Conservation (phyloP, 1,140 invertebrate species). For the Anoplophora glabripennis region DNA sequence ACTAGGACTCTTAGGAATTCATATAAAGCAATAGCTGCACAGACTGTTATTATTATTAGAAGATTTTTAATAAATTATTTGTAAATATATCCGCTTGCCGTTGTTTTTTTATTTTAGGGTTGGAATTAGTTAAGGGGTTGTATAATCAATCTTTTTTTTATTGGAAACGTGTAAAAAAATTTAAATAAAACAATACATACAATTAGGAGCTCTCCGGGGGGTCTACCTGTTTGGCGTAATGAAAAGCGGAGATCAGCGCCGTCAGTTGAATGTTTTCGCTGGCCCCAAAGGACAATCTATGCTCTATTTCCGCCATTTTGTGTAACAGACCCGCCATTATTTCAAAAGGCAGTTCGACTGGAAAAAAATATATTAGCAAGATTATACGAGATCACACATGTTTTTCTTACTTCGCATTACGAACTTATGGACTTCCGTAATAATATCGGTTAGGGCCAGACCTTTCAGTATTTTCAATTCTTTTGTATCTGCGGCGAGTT, state of each 20-base stretch:
- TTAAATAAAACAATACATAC: background rate
- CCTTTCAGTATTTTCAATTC: conserved; percentile 84
- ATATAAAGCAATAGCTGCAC: too few relatives aligned
- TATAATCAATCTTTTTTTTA: too few relatives aligned
- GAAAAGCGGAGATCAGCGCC: conserved; percentile 76
- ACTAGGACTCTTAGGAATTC: too few relatives aligned
- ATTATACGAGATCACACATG: background rate
- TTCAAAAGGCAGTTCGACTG: conserved; percentile 78
- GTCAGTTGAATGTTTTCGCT: conserved; percentile 84
- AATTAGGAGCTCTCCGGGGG: conserved; percentile 17
- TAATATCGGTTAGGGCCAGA: conserved; percentile 83
- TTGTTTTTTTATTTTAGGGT: too few relatives aligned
- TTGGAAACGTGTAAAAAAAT: too few relatives aligned
- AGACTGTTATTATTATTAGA: too few relatives aligned
- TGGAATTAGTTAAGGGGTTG: too few relatives aligned
- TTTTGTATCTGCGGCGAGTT: conserved; percentile 66
- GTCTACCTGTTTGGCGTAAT: conserved; percentile 60
- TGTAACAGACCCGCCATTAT: conserved; percentile 72
- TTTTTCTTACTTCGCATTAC: conserved; percentile 77
- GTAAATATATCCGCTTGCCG: too few relatives aligned
- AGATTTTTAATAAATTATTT: too few relatives aligned
- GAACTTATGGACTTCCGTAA: conserved; percentile 82
- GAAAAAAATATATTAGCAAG: conserved; percentile 45
- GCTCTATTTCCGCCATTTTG: conserved; percentile 81
- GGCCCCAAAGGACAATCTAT: conserved; percentile 70